Conservation (phyloP, 2,797 vertebrate species). For the Megalops cyprinoides region DNA sequence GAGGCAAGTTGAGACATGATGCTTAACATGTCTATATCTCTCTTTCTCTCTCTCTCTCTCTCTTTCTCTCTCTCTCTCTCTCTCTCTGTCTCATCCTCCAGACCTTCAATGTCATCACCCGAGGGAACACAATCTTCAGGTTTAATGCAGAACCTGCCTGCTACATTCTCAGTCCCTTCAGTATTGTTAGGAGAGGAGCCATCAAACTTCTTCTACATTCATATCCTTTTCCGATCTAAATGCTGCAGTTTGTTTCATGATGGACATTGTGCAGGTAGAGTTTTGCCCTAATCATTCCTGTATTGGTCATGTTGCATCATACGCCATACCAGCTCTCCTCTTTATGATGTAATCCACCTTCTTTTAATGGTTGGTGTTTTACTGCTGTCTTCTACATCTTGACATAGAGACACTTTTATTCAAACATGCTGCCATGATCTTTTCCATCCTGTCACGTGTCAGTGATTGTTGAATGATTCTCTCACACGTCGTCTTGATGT, state of each 20-base stretch:
- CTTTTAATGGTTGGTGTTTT: too few species aligned
- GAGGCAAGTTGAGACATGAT: too few species aligned
- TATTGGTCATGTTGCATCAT: too few species aligned
- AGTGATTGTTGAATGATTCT: background rate
- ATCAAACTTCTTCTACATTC: slow-evolving; percentile 97
- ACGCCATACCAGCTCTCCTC: too few species aligned
- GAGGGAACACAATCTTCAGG: slow-evolving; percentile 92
- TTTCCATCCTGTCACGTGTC: background rate
- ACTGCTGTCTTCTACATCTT: too few species aligned
- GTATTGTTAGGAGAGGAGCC: slow-evolving; percentile 80
- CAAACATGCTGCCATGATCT: background rate
- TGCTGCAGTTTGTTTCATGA: background rate
- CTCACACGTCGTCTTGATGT: background rate
- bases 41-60: background rate
- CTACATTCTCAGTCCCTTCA: slow-evolving; percentile 92
- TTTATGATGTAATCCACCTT: too few species aligned
- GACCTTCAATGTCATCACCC: slow-evolving; percentile 95
- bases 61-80: background rate
- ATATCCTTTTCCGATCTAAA: slow-evolving; percentile 84
- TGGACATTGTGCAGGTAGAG: background rate
- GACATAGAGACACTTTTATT: background rate
- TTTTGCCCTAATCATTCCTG: too few species aligned
- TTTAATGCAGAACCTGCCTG: slow-evolving; percentile 91
- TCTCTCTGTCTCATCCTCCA: too few species aligned
- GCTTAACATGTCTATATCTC: too few species aligned